Conservation (phyloP, 2,113 vertebrate species). For the Siniperca chuatsi region DNA sequence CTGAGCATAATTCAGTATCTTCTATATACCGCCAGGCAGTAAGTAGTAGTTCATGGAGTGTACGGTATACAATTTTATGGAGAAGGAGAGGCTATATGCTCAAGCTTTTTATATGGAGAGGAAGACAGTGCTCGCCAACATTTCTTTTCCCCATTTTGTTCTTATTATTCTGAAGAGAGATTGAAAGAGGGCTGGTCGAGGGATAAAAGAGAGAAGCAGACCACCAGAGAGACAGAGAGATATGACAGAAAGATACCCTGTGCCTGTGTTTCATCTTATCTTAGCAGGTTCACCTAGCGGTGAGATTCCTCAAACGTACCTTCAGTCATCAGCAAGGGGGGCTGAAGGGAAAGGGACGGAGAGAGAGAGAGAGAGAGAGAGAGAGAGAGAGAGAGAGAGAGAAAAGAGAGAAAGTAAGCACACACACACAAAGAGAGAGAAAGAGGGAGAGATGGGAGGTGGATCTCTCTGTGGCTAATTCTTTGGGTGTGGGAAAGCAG, state of each 20-base stretch:
- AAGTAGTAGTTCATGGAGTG: constrained; percentile 33
- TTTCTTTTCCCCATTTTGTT: constrained; percentile 12
- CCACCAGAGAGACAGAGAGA: constrained; percentile 54
- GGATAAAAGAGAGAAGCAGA: constrained; percentile 57
- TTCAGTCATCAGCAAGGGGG: constrained; percentile 46
- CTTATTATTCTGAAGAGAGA: constrained; percentile 31
- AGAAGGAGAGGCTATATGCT: constrained; percentile 38
- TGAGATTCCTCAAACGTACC: constrained; percentile 77
- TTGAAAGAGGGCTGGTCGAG: constrained; percentile 28
- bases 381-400: constrained; percentile 9
- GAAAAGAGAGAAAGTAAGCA: not conserved
- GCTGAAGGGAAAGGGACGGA: constrained; percentile 18
- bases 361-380: not conserved
- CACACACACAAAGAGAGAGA: not conserved
- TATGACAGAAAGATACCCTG: constrained; percentile 57
- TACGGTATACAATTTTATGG: constrained; percentile 33
- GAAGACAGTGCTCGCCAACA: constrained; percentile 22
- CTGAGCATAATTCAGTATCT: constrained; percentile 42
- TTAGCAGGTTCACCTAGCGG: constrained; percentile 74
- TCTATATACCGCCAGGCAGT: constrained; percentile 37
- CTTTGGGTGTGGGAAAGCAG: constrained; percentile 81
- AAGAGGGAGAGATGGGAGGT: constrained; percentile 42
- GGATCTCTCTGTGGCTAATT: constrained; percentile 79
- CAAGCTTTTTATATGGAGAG: constrained; percentile 56
- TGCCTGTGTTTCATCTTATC: constrained; percentile 76